Conservation (phyloP, 2,797 vertebrate genomes). For the Karalla daura region DNA sequence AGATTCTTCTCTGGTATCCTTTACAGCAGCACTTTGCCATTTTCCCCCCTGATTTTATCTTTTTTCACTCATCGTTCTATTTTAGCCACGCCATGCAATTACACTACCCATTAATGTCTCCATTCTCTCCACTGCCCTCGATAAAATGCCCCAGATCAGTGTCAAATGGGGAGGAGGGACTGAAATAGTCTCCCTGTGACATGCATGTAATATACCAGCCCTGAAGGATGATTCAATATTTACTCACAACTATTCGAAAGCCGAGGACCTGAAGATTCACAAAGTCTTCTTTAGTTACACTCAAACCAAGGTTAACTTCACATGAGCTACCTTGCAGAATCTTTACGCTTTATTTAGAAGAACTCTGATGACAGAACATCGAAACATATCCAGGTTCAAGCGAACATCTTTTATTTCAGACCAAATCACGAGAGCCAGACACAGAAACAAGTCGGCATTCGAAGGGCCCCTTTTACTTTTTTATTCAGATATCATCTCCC, state of each 20-base stretch:
- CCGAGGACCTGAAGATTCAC: constrained; percentile 35
- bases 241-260: constrained; percentile 63
- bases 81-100: constrained; percentile 71
- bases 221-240: constrained; percentile 71
- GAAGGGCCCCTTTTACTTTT: not conserved
- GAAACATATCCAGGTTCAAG: constrained; percentile 6
- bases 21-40: constrained; percentile 70
- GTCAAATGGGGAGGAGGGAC: constrained; percentile 61
- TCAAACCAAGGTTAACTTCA: constrained; percentile 21
- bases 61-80: constrained; percentile 79
- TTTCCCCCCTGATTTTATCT: constrained; percentile 56
- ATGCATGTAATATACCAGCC: constrained; percentile 69
- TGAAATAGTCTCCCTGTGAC: constrained; percentile 63
- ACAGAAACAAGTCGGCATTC: not conserved
- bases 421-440: too few relatives aligned
- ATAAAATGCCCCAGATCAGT: constrained; percentile 64
- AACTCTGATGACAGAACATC: constrained; percentile 1
- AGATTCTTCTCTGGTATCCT: constrained; percentile 52
- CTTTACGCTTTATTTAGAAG: constrained; percentile 23
- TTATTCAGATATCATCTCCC: too few relatives aligned
- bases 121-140: constrained; percentile 58
- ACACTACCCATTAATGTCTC: constrained; percentile 69
- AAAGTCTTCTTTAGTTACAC: constrained; percentile 41
- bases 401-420: constrained; percentile 12
- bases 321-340: constrained; percentile 6